These are phyloP conservation scores for Pogonomyrmex barbatus DNA, from an alignment of 1,140 invertebrate species.

Conservation along the genomic window DNA sequence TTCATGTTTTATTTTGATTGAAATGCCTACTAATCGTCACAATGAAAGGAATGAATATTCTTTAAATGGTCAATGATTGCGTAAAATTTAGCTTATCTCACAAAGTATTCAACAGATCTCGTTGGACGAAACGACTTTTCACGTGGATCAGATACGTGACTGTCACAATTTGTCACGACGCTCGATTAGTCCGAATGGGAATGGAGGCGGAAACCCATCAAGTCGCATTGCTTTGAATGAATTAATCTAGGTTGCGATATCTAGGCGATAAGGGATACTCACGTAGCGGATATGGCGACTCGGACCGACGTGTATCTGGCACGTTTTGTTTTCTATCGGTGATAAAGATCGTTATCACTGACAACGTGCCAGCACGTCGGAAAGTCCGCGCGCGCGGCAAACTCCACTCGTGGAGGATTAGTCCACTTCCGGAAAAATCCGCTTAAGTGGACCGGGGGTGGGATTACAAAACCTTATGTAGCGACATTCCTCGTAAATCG, in stretches of 20 bases:
- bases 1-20: not conserved
- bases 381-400: not conserved
- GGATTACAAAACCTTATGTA: slow-evolving; percentile 60
- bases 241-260: slow-evolving; percentile 35
- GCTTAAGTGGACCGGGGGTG: not conserved
- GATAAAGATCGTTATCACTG: slow-evolving; percentile 28
- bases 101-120: not conserved
- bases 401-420: not conserved
- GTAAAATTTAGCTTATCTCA: slow-evolving; percentile 32
- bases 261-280: slow-evolving; percentile 13
- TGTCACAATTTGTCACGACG: slow-evolving; percentile 31
- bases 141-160: slow-evolving; percentile 19
- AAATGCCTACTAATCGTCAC: not conserved
- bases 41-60: not conserved
- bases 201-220: not conserved
- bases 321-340: slow-evolving; percentile 18
- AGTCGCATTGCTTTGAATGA: slow-evolving; percentile 16
- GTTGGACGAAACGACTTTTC: slow-evolving; percentile 19
- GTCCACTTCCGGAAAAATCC: not conserved
- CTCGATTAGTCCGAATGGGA: not conserved
- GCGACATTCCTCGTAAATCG: slow-evolving; percentile 53
- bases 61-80: slow-evolving; percentile 14
- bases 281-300: slow-evolving; percentile 7
- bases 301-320: slow-evolving; percentile 2
- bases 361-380: not conserved